These are phyloP conservation scores for Lophura nycthemera DNA, from an alignment of 2,113 vertebrate genomes.

Conservation along the genomic window DNA sequence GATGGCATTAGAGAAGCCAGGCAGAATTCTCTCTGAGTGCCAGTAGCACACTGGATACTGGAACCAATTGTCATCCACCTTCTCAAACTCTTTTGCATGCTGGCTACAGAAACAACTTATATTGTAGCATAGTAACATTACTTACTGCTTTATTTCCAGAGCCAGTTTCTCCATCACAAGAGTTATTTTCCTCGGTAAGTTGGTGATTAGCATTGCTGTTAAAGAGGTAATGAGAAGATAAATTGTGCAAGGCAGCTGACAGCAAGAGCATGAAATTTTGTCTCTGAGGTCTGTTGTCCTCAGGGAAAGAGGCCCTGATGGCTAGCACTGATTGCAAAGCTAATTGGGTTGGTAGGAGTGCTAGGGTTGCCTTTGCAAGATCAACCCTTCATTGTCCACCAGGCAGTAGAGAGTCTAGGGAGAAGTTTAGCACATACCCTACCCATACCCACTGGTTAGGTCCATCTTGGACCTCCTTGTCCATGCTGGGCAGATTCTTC, in stretches of 20 bases:
- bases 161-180: background rate
- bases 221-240: constrained; percentile 49
- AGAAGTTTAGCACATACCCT: background rate
- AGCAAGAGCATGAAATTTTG: constrained; percentile 44
- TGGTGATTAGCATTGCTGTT: constrained; percentile 32
- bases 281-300: background rate
- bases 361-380: background rate
- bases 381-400: background rate
- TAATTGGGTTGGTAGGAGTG: background rate
- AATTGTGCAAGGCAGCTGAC: constrained; percentile 32
- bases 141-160: constrained; percentile 11
- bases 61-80: background rate
- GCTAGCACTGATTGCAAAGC: background rate
- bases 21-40: background rate
- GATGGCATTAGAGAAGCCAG: background rate
- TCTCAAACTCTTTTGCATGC: background rate
- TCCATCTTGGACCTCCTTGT: background rate
- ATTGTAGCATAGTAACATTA: background rate
- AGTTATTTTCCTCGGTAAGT: background rate
- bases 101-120: background rate
- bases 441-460: background rate
- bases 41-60: background rate
- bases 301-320: background rate
- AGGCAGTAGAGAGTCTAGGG: background rate
- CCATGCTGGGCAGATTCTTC: background rate